A percentile compares a stretch with the other conserved stretches of the same genome.
These are phyloP conservation scores for Takifugu ocellatus DNA, from an alignment of 2,797 vertebrate genomes.

Conservation along the genomic window DNA sequence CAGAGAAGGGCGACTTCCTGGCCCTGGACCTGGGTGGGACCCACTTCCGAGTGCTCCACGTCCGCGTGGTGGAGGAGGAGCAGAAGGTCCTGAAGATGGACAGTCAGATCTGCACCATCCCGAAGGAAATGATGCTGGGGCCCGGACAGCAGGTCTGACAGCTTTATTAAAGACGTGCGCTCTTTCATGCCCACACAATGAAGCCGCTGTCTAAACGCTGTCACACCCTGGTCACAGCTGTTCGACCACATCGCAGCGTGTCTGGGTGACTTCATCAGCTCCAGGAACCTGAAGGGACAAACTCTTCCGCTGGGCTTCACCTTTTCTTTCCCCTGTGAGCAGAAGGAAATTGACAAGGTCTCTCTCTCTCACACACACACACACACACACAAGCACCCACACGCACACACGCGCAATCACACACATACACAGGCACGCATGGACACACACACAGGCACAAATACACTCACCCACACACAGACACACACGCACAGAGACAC, in stretches of 20 bases:
- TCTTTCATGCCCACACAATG: too few relatives aligned
- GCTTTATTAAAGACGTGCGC: too few relatives aligned
- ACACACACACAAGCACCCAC: background rate
- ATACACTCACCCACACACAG: too few relatives aligned
- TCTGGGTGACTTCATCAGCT: constrained; percentile 70
- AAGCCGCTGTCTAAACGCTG: too few relatives aligned
- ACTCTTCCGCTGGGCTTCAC: constrained; percentile 77
- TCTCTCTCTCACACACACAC: constrained; percentile 18
- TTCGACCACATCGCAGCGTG: constrained; percentile 83
- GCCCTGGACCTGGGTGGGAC: constrained; percentile 80
- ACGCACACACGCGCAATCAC: too few relatives aligned
- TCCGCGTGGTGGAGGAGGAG: constrained; percentile 66
- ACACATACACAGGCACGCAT: too few relatives aligned
- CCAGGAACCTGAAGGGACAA: constrained; percentile 52
- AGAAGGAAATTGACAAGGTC: constrained; percentile 80
- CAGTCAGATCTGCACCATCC: constrained; percentile 69
- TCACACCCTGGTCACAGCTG: constrained; percentile 64
- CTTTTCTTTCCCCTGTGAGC: constrained; percentile 85
- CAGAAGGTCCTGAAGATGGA: constrained; percentile 58
- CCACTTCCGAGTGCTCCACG: constrained; percentile 74
- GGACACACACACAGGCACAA: too few relatives aligned
- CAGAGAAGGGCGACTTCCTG: constrained; percentile 82
- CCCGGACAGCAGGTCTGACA: constrained; percentile 73
- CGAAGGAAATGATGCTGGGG: constrained; percentile 66
- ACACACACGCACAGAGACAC: too few relatives aligned